phyloP scores from a whole-genome alignment of 2,113 vertebrate species.

The Tetrax tetrax region DNA sequence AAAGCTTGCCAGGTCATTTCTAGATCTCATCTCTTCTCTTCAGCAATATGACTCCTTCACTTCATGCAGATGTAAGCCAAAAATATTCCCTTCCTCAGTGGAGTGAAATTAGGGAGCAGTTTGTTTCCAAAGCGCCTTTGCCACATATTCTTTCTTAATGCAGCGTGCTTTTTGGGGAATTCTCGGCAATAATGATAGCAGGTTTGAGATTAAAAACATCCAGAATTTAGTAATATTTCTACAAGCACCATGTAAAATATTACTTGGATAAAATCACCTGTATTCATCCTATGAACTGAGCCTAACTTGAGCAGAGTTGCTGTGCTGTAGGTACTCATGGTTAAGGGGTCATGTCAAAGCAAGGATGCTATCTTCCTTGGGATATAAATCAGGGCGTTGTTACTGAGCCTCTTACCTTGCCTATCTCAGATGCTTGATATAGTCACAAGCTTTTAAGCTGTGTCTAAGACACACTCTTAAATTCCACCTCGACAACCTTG shows the following conservation, averaged over 20 bases:
- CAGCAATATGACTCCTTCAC: conserved; percentile 5
- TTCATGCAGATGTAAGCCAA: neutral
- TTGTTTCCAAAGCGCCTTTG: conserved; percentile 13
- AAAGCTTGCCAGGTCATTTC: conserved; percentile 18
- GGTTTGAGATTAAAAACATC: neutral
- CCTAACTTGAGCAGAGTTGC: neutral
- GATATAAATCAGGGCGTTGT: neutral
- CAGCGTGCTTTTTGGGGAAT: neutral
- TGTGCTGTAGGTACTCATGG: accelerated
- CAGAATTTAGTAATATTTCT: neutral
- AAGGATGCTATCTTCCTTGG: neutral
- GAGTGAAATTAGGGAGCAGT: neutral
- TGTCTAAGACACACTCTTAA: neutral
- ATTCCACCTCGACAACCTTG: conserved; percentile 23
- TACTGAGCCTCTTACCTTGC: conserved; percentile 48
- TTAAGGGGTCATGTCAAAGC: neutral
- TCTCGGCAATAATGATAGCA: neutral
- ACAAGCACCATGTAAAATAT: neutral
- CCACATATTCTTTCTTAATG: neutral
- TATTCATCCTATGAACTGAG: neutral
- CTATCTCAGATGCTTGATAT: conserved; percentile 4
- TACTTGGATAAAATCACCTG: neutral
- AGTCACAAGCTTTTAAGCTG: conserved; percentile 56
- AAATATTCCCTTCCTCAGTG: neutral
- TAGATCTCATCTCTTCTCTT: conserved; percentile 34